These are phyloP conservation scores for Halichoerus grypus DNA, from an alignment of 2,113 vertebrate species.

Conservation along the genomic window DNA sequence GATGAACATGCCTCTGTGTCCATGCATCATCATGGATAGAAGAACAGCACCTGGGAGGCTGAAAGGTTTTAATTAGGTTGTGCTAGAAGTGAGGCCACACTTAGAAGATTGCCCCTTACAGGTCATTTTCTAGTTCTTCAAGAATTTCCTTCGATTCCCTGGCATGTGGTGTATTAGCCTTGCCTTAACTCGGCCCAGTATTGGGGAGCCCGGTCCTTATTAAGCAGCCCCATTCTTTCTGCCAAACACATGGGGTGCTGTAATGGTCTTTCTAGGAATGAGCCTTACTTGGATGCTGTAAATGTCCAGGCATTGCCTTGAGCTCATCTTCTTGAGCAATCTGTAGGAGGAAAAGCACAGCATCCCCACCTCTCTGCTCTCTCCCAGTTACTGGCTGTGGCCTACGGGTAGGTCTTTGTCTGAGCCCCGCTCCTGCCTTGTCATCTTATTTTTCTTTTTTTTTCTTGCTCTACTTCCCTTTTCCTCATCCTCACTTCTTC, in stretches of 20 bases:
- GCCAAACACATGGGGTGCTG: too few species aligned
- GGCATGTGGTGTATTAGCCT: too few species aligned
- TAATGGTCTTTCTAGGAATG: background rate
- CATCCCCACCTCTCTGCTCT: too few species aligned
- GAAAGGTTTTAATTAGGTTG: background rate
- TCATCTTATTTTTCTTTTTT: too few species aligned
- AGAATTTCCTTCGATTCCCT: background rate
- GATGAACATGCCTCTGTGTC: rapidly evolving
- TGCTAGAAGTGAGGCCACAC: background rate
- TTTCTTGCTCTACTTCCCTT: background rate
- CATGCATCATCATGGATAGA: rapidly evolving
- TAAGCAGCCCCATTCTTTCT: background rate
- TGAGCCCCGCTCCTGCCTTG: too few species aligned
- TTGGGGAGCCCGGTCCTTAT: background rate
- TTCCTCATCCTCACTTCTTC: background rate
- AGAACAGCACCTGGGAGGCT: rapidly evolving
- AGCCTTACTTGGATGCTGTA: background rate
- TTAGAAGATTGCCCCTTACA: background rate
- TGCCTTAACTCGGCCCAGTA: background rate
- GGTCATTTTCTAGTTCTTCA: rapidly evolving
- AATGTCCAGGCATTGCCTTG: rapidly evolving
- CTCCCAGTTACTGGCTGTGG: rapidly evolving
- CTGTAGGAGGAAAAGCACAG: rapidly evolving
- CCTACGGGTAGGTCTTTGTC: too few species aligned
- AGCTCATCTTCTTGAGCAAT: rapidly evolving